Percentiles rank a stretch among this genome's conserved stretches.
Conservation (phyloP, 2,113 vertebrate genomes). For the Lasiurus borealis region DNA sequence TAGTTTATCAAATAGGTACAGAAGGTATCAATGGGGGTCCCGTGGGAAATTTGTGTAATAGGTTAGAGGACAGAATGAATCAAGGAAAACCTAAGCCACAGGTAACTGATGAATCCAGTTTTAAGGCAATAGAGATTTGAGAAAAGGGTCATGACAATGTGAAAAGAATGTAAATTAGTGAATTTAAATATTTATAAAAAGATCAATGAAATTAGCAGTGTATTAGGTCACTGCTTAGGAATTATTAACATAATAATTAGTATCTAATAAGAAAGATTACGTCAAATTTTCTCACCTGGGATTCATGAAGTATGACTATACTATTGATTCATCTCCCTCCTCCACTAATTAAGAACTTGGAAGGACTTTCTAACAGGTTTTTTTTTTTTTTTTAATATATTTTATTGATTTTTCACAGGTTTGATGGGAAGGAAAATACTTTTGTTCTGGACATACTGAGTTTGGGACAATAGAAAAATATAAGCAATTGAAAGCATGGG, state of each 20-base stretch:
- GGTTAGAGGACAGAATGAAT: neutral
- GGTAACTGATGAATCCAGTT: neutral
- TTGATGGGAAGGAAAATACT: neutral
- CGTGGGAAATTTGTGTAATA: neutral
- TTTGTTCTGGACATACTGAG: neutral
- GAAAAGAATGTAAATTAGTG: neutral
- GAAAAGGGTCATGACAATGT: neutral
- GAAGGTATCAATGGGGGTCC: neutral
- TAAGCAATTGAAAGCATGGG: neutral
- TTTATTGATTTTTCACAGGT: too few species aligned
- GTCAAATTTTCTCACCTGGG: neutral
- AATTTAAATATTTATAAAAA: neutral
- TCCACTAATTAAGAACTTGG: neutral
- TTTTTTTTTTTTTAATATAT: too few species aligned
- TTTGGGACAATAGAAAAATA: neutral
- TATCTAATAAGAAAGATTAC: neutral
- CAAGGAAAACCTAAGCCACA: neutral
- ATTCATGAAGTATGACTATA: neutral
- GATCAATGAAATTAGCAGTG: constrained; percentile 16
- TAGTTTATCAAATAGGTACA: neutral
- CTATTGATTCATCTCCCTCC: neutral
- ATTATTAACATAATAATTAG: neutral
- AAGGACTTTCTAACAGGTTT: constrained; percentile 12
- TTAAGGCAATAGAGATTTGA: neutral
- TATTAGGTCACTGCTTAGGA: neutral